These are phyloP conservation scores for Tridacna crocea DNA, from an alignment of 2,888 invertebrate species.

Conservation along the genomic window DNA sequence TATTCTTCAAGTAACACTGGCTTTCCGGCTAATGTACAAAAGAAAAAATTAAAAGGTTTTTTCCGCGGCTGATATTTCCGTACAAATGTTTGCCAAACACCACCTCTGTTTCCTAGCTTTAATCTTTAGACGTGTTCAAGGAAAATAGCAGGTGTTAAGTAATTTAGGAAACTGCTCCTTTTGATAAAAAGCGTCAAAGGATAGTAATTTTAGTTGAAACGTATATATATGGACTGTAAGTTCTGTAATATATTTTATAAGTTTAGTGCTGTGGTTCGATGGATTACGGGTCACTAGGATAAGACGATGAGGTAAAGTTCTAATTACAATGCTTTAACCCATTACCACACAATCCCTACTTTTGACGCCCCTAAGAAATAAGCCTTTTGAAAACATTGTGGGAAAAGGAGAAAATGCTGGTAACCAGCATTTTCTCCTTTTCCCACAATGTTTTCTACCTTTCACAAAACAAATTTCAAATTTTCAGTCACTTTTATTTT, in stretches of 20 bases:
- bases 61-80: not conserved
- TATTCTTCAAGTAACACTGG: not conserved
- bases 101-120: not conserved
- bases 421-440: not conserved
- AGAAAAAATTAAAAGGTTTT: not conserved
- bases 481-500: too few relatives aligned
- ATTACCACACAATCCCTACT: not conserved
- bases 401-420: not conserved
- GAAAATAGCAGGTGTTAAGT: not conserved
- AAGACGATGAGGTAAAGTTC: conserved; percentile 6
- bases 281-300: not conserved
- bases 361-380: not conserved
- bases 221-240: not conserved
- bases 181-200: not conserved
- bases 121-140: not conserved
- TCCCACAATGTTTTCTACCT: not conserved
- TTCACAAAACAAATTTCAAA: not conserved
- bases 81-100: not conserved
- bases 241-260: not conserved
- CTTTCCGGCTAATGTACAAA: not conserved
- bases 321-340: not conserved
- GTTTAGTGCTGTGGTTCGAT: not conserved
- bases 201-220: not conserved
- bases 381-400: not conserved
- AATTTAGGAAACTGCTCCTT: not conserved